Base-by-base conservation (phyloP, 2,797 vertebrate genomes). In the Thamnophis elegans region DNA sequence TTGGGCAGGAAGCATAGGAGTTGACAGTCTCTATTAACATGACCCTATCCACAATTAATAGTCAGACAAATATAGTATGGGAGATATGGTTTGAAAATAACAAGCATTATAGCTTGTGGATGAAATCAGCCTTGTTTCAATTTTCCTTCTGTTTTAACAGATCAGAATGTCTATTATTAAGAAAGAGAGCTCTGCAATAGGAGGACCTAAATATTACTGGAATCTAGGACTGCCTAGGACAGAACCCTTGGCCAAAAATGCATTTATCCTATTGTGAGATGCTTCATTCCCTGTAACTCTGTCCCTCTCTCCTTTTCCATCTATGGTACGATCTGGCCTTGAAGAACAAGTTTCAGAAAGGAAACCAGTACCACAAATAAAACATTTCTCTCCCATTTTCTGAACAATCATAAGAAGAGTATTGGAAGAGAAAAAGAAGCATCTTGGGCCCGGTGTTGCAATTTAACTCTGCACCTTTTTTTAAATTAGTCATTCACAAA, bases 401-500 rank as follows among this genome's bases (percentile, higher is more conserved):
- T 47, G 20, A 25, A 82, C 20, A 82, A 82, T 25, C 4, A 0
- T 25, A 47, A 82, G 9, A 22, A 82, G 73, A 47, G 20, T 47
- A 47, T 25, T 82, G 78, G 73, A 47, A 25, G 5, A 82, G 42
- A 82, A 82, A 82, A 82, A 82, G 32, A 82, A 12, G 10, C 22
- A 47, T 25, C 9, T 25, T 25, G 20, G 36, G 10, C 20, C 36
- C 42, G 82, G 10, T 47, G 73, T 12, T 82, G 20, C 22, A 47
- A 86, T 16, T 56, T 51, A 89, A 86, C 25, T 65, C 6, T 55
- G 26, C 62, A 28, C 47, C 47, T 53, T 51, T 89, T 73, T 78
- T 82, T n/a, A n/a, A n/a, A 0, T 0, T 55, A 89, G n/a, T 91
- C 94, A 4, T 94, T 94, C 82, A 73, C 87, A 93, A 88, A 93